Percentiles rank a stretch among this genome's conserved stretches.
Conservation (phyloP, 2,888 invertebrate species). For the Phanerotoma sp. region DNA sequence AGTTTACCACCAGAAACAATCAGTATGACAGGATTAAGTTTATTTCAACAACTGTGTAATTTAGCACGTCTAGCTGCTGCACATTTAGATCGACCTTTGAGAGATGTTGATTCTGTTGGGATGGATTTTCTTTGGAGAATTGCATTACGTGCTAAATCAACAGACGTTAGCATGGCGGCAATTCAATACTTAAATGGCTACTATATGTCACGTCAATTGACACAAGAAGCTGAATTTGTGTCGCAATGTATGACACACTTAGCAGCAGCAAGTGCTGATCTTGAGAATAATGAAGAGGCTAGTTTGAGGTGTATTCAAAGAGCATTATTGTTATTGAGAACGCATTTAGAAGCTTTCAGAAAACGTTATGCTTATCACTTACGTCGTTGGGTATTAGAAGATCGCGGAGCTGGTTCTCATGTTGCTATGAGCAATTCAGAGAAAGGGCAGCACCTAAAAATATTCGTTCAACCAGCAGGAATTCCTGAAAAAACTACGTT, state of each 20-base stretch:
- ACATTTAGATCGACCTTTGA: constrained; percentile 57
- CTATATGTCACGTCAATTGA: constrained; percentile 89
- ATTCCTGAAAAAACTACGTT: constrained; percentile 82
- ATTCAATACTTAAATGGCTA: constrained; percentile 93
- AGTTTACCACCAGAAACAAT: constrained; percentile 85
- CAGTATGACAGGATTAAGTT: constrained; percentile 86
- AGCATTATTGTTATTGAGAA: constrained; percentile 82
- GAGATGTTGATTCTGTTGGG: constrained; percentile 67
- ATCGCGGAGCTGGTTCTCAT: constrained; percentile 76
- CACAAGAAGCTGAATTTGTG: constrained; percentile 91
- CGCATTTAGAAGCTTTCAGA: constrained; percentile 90
- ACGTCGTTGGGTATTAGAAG: constrained; percentile 85
- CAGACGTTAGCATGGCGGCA: constrained; percentile 93
- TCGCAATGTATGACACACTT: constrained; percentile 91
- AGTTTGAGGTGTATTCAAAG: constrained; percentile 88
- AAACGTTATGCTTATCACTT: constrained; percentile 85
- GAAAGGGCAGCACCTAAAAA: constrained; percentile 69
- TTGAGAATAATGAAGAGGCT: constrained; percentile 69
- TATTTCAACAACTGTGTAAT: constrained; percentile 90
- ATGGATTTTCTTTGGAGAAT: constrained; percentile 96
- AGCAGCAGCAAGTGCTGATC: constrained; percentile 77
- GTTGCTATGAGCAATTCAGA: constrained; percentile 66
- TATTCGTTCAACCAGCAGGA: constrained; percentile 86
- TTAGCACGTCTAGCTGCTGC: constrained; percentile 80
- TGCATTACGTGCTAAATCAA: constrained; percentile 84